phyloP scores from a whole-genome alignment of 1,140 invertebrate genomes.

The Drosophila cardini region DNA sequence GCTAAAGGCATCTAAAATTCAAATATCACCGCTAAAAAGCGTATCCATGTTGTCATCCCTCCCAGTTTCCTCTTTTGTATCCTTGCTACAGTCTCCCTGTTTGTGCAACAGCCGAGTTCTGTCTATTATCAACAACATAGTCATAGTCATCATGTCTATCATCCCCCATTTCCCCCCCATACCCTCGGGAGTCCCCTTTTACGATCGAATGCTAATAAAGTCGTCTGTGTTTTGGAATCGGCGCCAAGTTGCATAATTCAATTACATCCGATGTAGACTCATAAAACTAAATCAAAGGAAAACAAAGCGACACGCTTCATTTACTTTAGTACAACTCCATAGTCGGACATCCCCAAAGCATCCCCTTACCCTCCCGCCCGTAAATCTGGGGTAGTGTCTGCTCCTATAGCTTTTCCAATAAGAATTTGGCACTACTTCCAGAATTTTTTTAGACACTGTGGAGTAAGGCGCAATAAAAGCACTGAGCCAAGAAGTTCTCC shows the following conservation, averaged over 20 bases:
- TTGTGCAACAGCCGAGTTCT: conserved; percentile 43
- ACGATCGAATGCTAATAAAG: conserved; percentile 83
- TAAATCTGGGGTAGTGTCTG: conserved; percentile 23
- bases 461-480: conserved; percentile 59
- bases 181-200: conserved; percentile 30
- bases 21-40: conserved; percentile 74
- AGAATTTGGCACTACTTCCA: conserved; percentile 52
- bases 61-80: conserved; percentile 8
- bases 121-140: conserved; percentile 22
- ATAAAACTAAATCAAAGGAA: conserved; percentile 85
- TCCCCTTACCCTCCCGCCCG: background rate
- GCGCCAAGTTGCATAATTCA: conserved; percentile 84
- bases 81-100: background rate
- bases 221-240: conserved; percentile 53
- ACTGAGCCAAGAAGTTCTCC: conserved; percentile 11
- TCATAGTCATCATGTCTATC: conserved; percentile 40
- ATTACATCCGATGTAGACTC: conserved; percentile 85
- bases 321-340: conserved; percentile 65
- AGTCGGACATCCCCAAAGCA: conserved; percentile 8
- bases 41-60: conserved; percentile 47
- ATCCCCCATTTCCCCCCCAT: conserved; percentile 1
- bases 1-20: conserved; percentile 63
- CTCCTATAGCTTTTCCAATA: conserved; percentile 27
- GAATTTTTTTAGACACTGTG: conserved; percentile 30
- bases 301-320: conserved; percentile 84